Percentiles rank a stretch among this genome's conserved stretches.
Evolutionary conservation across 2,888 invertebrate genomes (phyloP).

Genomic region (Leptopilina drosophilae): DNA sequence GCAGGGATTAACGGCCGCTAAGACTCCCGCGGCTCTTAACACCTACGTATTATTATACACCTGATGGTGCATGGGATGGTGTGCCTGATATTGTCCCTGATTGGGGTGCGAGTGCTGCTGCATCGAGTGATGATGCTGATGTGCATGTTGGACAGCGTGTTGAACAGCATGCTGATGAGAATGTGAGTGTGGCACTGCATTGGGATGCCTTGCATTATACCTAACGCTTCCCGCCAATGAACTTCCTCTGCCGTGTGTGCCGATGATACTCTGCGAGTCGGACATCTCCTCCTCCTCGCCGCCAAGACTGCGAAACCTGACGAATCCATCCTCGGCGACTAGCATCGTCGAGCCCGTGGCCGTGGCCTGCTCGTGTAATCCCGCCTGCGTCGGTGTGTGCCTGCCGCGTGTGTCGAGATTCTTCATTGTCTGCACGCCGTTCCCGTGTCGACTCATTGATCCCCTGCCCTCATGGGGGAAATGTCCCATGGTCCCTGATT

Average conservation of each 20-base stretch:
- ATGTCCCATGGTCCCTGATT: constrained; percentile 81
- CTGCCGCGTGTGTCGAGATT: constrained; percentile 55
- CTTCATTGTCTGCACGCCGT: constrained; percentile 78
- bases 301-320: constrained; percentile 87
- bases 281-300: constrained; percentile 72
- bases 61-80: constrained; percentile 71
- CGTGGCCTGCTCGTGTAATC: constrained; percentile 78
- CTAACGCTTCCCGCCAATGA: constrained; percentile 73
- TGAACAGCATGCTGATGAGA: constrained; percentile 63
- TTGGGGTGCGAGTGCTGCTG: constrained; percentile 72
- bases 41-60: constrained; percentile 75
- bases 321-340: constrained; percentile 93
- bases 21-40: constrained; percentile 47
- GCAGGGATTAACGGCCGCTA: constrained; percentile 59
- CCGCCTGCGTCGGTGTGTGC: constrained; percentile 66
- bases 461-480: constrained; percentile 77
- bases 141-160: constrained; percentile 61
- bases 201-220: constrained; percentile 69
- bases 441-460: constrained; percentile 76
- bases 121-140: constrained; percentile 70
- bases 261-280: constrained; percentile 71
- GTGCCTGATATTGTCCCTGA: constrained; percentile 68
- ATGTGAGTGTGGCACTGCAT: constrained; percentile 57
- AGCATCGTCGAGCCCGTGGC: constrained; percentile 83
- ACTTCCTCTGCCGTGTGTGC: constrained; percentile 71